A percentile compares a stretch with the other conserved stretches of the same genome.
Evolutionary conservation across 2,797 vertebrate species (phyloP).

Genomic region (Enteromius anoplus): DNA sequence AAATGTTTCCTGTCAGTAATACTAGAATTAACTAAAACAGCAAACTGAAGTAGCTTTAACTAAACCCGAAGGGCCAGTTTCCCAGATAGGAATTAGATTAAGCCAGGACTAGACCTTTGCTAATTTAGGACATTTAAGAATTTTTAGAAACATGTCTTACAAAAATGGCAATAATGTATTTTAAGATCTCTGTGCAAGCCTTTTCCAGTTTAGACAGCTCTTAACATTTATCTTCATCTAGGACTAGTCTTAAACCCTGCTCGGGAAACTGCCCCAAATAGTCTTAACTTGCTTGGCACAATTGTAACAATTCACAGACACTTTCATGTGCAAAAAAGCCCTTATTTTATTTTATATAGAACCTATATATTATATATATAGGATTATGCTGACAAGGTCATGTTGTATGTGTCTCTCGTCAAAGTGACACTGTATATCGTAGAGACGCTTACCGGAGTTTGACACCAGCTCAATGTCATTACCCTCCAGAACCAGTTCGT

Average conservation of each 20-base stretch:
- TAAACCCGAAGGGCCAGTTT: background rate
- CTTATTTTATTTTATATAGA: no score
- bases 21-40: background rate
- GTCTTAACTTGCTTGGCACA: background rate
- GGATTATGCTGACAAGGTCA: background rate
- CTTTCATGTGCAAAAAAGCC: background rate
- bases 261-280: no score
- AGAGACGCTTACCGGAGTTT: constrained; percentile 87
- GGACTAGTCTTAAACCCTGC: no score
- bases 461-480: constrained; percentile 98
- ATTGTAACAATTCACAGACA: background rate
- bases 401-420: background rate
- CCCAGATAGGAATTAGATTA: no score
- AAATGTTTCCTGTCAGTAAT: background rate
- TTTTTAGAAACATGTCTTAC: no score
- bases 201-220: no score
- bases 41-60: background rate
- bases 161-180: no score
- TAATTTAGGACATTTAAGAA: no score
- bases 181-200: no score
- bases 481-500: constrained; percentile 96
- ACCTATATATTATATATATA: no score
- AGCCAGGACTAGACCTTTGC: no score
- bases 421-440: background rate
- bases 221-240: no score